These are phyloP conservation scores for Chymomyza fuscimana DNA, from an alignment of 2,888 invertebrate species.

Conservation along the genomic window DNA sequence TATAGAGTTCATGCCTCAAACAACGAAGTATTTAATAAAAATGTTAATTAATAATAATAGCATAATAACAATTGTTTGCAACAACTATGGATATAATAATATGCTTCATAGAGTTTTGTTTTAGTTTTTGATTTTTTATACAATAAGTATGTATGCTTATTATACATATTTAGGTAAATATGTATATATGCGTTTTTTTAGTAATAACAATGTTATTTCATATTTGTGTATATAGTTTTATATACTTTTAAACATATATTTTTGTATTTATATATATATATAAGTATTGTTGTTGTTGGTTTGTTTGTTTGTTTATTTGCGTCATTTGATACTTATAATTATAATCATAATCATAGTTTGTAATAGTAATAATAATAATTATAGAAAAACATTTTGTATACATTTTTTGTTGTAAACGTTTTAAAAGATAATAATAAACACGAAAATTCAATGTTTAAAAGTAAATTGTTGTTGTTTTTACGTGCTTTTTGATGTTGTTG, in stretches of 20 bases:
- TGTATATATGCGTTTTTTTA: conserved; percentile 28
- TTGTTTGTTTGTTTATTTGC: conserved; percentile 68
- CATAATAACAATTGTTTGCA: conserved; percentile 1
- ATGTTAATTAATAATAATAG: conserved; percentile 6
- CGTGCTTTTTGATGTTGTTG: conserved; percentile 25
- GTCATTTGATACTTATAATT: conserved; percentile 62
- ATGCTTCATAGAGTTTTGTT: conserved; percentile 1
- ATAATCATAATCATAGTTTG: conserved; percentile 63
- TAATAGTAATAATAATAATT: conserved; percentile 66
- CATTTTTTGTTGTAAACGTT: conserved; percentile 59
- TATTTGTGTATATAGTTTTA: conserved; percentile 41
- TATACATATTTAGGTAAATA: conserved; percentile 13
- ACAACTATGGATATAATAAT: neutral
- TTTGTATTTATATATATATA: conserved; percentile 2
- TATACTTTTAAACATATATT: conserved; percentile 30
- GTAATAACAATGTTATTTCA: conserved; percentile 32
- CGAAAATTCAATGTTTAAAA: conserved; percentile 47
- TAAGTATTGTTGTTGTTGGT: conserved; percentile 22
- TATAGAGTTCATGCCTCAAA: conserved; percentile 5
- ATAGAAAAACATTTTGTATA: conserved; percentile 34
- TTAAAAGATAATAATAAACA: conserved; percentile 46
- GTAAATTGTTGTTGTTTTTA: conserved; percentile 26
- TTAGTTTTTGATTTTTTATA: neutral
- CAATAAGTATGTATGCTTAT: neutral
- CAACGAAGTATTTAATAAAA: conserved; percentile 6